Evolutionary conservation across 2,797 vertebrate genomes (phyloP).

Genomic region (Cirrhinus mrigala): DNA sequence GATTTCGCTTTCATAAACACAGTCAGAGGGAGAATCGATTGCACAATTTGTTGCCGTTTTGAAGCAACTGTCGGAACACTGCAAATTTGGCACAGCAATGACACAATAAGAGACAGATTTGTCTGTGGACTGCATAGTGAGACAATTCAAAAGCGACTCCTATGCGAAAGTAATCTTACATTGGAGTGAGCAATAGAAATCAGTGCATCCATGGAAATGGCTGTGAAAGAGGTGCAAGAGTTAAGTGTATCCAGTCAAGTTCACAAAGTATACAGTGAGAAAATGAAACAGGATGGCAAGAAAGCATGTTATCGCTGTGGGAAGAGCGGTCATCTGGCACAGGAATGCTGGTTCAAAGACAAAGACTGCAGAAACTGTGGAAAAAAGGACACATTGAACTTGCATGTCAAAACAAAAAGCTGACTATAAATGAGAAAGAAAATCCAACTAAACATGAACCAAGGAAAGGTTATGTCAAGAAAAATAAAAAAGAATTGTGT

Average conservation of each 20-base stretch:
- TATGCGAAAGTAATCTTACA: not conserved
- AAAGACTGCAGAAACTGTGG: constrained; percentile 1
- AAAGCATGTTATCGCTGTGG: constrained; percentile 1
- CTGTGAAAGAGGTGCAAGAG: not conserved
- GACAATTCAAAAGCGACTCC: not conserved
- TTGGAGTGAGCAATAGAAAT: not conserved
- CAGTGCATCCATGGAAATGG: constrained; percentile 3
- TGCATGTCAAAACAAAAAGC: not conserved
- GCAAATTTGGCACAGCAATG: not conserved
- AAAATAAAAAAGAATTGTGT: not conserved
- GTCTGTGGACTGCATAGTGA: not conserved
- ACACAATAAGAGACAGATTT: constrained; percentile 2
- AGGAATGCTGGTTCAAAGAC: constrained; percentile 10
- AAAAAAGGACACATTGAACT: not conserved
- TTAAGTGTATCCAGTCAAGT: not conserved
- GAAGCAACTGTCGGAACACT: not conserved
- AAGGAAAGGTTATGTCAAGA: not conserved
- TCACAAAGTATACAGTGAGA: not conserved
- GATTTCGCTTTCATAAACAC: not conserved
- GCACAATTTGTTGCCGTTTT: not conserved
- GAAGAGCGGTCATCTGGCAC: not conserved
- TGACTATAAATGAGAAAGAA: not conserved
- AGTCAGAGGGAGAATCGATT: not conserved
- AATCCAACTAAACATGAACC: not conserved
- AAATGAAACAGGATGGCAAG: not conserved